phyloP scores from a whole-genome alignment of 1,140 invertebrate genomes.

The Leptinotarsa lineolata region DNA sequence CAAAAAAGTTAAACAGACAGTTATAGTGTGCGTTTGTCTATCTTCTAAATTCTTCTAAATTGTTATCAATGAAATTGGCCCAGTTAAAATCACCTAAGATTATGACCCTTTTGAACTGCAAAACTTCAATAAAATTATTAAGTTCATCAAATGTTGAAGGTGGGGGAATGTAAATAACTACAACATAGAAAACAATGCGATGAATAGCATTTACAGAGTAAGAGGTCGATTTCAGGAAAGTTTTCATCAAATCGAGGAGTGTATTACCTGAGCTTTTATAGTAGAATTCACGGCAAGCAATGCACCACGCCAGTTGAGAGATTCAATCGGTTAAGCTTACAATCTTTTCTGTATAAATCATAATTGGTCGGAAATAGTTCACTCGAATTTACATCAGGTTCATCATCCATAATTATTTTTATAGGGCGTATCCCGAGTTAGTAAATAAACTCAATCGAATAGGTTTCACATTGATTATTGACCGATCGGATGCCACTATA shows the following conservation, averaged over 20 bases:
- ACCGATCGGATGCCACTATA: not conserved
- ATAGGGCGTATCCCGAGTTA: constrained; percentile 2
- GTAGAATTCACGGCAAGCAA: not conserved
- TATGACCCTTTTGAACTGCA: not conserved
- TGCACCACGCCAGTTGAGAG: constrained; percentile 7
- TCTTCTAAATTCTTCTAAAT: not conserved
- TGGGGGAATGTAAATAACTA: constrained; percentile 7
- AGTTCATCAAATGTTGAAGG: not conserved
- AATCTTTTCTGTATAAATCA: constrained; percentile 12
- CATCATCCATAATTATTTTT: constrained; percentile 8
- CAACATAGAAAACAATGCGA: no score
- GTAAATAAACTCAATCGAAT: constrained; percentile 4
- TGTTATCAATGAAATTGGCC: not conserved
- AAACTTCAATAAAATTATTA: not conserved
- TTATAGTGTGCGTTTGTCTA: not conserved
- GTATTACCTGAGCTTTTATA: not conserved
- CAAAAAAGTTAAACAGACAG: not conserved
- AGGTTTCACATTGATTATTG: not conserved
- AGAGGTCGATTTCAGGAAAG: not conserved
- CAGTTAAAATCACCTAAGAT: constrained; percentile 11
- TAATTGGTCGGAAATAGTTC: constrained; percentile 15
- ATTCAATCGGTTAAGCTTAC: constrained; percentile 10
- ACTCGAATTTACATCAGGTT: constrained; percentile 12
- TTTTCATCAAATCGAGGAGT: constrained; percentile 10
- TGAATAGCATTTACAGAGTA: constrained; percentile 1